phyloP scores from a whole-genome alignment of 2,888 invertebrate genomes.

The Drosophila affinis region DNA sequence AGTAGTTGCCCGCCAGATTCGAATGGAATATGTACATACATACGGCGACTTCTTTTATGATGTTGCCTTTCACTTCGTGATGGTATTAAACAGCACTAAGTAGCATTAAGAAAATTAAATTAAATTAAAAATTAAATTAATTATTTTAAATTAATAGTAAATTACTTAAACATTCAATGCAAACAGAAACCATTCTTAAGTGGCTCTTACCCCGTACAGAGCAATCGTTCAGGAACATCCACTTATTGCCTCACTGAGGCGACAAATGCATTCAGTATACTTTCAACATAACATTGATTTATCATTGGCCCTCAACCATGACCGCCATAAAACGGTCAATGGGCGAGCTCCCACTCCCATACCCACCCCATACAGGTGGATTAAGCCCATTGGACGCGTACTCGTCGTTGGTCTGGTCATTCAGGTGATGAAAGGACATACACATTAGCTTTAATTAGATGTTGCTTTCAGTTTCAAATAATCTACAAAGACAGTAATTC shows the following conservation, averaged over 20 bases:
- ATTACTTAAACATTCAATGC: no score
- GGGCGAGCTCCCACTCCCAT: background rate
- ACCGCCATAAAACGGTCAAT: constrained; percentile 55
- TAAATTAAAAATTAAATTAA: no score
- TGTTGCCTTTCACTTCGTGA: no score
- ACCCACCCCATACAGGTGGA: background rate
- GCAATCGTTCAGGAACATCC: no score
- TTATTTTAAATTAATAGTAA: no score
- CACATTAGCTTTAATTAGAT: constrained; percentile 7
- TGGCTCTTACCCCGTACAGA: no score
- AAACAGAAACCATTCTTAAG: no score
- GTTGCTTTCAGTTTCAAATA: background rate
- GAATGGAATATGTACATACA: no score
- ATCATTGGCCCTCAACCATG: constrained; percentile 42
- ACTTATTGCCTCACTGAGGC: background rate
- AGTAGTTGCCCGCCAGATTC: no score
- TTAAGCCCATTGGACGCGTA: constrained; percentile 3
- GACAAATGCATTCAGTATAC: background rate
- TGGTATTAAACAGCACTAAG: no score
- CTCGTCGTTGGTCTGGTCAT: background rate
- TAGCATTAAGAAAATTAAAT: no score
- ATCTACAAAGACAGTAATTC: background rate
- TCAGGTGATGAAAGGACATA: constrained; percentile 9
- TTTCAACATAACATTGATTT: constrained; percentile 51
- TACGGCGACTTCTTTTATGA: no score